A percentile compares a stretch with the other conserved stretches of the same genome.
Evolutionary conservation across 1,140 invertebrate genomes (phyloP).

Genomic region (Epicauta chinensis): DNA sequence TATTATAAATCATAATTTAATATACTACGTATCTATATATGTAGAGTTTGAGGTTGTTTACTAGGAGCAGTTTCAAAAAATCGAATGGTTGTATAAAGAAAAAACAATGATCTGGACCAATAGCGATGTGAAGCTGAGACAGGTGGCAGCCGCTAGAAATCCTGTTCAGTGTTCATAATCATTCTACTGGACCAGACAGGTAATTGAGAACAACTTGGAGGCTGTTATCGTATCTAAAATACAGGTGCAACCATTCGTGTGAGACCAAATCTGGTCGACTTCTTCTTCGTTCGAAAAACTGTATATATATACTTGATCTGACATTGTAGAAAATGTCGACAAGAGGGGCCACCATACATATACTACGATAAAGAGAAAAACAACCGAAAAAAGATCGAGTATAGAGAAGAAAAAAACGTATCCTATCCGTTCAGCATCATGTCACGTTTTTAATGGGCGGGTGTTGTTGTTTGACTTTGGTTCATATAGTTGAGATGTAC

Average conservation of each 20-base stretch:
- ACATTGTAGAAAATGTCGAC: no score
- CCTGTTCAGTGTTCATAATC: constrained; percentile 31
- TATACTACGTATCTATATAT: constrained; percentile 11
- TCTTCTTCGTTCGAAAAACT: no score
- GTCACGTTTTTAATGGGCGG: no score
- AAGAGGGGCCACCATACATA: no score
- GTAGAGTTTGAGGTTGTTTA: constrained; percentile 13
- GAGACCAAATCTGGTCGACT: background rate
- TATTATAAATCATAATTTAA: constrained; percentile 13
- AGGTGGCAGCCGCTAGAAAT: constrained; percentile 32
- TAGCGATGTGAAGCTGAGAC: constrained; percentile 25
- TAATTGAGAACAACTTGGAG: constrained; percentile 12
- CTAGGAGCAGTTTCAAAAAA: no score
- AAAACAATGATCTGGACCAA: constrained; percentile 29
- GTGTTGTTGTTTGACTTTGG: no score
- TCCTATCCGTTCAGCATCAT: no score
- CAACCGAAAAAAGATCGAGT: no score
- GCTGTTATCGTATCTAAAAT: background rate
- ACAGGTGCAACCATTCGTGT: constrained; percentile 13
- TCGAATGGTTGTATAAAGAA: constrained; percentile 16
- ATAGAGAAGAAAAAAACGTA: no score
- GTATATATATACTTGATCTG: no score
- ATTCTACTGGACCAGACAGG: constrained; percentile 25
- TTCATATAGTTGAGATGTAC: no score
- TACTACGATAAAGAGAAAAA: no score